Conservation (phyloP, 2,888 invertebrate species). For the Polietes domitor region DNA sequence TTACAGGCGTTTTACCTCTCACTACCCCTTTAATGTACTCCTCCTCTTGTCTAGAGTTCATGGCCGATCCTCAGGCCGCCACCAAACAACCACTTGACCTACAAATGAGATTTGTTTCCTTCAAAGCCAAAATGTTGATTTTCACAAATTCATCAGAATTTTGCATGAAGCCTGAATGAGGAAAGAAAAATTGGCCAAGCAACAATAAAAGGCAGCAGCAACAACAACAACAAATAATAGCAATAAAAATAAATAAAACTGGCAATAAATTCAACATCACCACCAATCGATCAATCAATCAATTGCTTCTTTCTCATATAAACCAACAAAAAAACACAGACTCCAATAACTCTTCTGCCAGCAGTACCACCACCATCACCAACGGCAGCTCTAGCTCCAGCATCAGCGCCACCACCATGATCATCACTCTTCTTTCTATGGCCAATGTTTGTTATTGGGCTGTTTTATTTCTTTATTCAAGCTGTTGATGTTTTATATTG, state of each 20-base stretch:
- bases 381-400: slow-evolving; percentile 1
- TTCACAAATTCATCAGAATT: slow-evolving; percentile 52
- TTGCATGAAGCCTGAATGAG: slow-evolving; percentile 22
- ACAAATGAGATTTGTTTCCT: slow-evolving; percentile 16
- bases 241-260: slow-evolving; percentile 59
- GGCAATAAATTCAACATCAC: slow-evolving; percentile 62
- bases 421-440: slow-evolving; percentile 22
- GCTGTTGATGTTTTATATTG: slow-evolving; percentile 66
- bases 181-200: slow-evolving; percentile 19
- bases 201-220: slow-evolving; percentile 8
- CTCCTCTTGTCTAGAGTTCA: too few relatives aligned
- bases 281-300: slow-evolving; percentile 66
- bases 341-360: slow-evolving; percentile 63
- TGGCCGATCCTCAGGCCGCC: too few relatives aligned
- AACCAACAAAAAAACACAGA: slow-evolving; percentile 43
- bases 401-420: slow-evolving; percentile 1
- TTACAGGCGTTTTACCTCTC: too few relatives aligned
- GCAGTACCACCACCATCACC: slow-evolving; percentile 16
- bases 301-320: slow-evolving; percentile 61
- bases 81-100: slow-evolving; percentile 1
- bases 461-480: slow-evolving; percentile 37
- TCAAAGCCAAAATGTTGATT: neutral
- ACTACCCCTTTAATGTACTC: too few relatives aligned
- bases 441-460: neutral
- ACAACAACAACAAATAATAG: slow-evolving; percentile 12